These are phyloP conservation scores for Poliocrania exsul DNA, from an alignment of 2,797 vertebrate species.

Conservation along the genomic window DNA sequence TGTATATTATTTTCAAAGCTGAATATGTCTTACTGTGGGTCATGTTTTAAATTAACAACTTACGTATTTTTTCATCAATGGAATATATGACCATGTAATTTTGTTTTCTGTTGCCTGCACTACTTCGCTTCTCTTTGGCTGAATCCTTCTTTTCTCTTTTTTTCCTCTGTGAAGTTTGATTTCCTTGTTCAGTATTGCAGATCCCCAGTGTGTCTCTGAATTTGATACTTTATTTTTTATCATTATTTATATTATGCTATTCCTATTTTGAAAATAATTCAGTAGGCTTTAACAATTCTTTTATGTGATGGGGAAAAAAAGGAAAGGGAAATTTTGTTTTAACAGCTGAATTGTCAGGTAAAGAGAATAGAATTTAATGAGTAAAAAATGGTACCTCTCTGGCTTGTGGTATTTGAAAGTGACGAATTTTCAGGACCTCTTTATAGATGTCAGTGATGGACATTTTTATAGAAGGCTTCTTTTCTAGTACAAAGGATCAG, in stretches of 20 bases:
- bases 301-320: not conserved
- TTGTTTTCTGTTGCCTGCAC: not conserved
- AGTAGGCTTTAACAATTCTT: not conserved
- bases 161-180: not conserved
- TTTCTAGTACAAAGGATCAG: not conserved
- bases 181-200: not conserved
- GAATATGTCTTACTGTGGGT: not conserved
- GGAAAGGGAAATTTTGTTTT: not conserved
- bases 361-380: not conserved
- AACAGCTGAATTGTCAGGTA: not conserved
- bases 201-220: not conserved
- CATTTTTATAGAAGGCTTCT: not conserved
- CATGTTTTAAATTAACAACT: not conserved
- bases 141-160: not conserved
- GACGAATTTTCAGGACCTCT: not conserved
- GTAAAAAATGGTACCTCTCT: not conserved
- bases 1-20: not conserved
- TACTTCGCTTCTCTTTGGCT: not conserved
- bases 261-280: not conserved
- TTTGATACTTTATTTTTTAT: not conserved
- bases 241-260: not conserved
- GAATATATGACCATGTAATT: not conserved
- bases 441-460: not conserved
- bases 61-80: not conserved
- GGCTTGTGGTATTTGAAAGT: not conserved